Evolutionary conservation across 2,797 vertebrate genomes (phyloP).

Genomic region (Malurus splendens): DNA sequence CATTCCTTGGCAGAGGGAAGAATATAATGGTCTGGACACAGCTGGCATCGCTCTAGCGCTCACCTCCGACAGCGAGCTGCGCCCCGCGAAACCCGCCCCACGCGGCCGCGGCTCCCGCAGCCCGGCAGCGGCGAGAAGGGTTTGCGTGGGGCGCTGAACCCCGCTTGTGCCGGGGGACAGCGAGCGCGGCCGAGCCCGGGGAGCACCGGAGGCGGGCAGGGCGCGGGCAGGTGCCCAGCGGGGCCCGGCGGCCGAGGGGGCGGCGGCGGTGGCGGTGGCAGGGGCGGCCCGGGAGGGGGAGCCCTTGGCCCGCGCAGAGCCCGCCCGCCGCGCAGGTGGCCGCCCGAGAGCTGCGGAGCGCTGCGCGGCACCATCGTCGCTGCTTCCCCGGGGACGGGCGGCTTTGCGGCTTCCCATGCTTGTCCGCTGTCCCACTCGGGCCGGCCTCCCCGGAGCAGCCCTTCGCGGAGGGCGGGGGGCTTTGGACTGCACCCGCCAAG

Average conservation of each 20-base stretch:
- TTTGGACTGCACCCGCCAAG: background rate
- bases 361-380: fast-evolving
- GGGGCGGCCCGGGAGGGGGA: constrained; percentile 45
- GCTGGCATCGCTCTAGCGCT: background rate
- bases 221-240: background rate
- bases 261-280: background rate
- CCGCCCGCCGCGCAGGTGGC: background rate
- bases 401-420: no score
- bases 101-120: background rate
- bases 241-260: background rate
- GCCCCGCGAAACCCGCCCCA: background rate
- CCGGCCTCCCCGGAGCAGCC: background rate
- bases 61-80: background rate
- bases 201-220: background rate
- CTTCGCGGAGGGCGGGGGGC: background rate
- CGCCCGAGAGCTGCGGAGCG: background rate
- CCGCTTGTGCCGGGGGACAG: no score
- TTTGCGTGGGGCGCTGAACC: fast-evolving
- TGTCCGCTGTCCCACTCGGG: background rate
- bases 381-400: background rate
- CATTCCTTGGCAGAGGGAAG: constrained; percentile 46
- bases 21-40: background rate
- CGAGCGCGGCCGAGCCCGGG: background rate
- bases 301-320: constrained; percentile 19
- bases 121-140: background rate